phyloP scores from a whole-genome alignment of 2,797 vertebrate species.

The Myoxocephalus aenaeus region DNA sequence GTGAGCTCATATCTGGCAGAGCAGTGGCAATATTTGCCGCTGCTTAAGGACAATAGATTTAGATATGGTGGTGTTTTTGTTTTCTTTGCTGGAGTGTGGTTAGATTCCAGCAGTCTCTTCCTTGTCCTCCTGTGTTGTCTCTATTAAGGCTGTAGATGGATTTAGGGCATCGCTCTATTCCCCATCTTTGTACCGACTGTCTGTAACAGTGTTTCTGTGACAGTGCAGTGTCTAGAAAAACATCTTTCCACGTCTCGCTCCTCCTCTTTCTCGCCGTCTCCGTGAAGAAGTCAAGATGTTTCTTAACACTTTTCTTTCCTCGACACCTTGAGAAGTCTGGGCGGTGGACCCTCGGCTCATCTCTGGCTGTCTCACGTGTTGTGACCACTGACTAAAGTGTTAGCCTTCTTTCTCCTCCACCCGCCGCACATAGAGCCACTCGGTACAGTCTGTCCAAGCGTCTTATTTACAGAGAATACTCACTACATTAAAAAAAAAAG shows the following conservation, averaged over 20 bases:
- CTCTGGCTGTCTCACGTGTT: slow-evolving; percentile 23
- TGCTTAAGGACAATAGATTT: slow-evolving; percentile 72
- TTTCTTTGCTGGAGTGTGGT: slow-evolving; percentile 66
- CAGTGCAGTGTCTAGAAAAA: slow-evolving; percentile 64
- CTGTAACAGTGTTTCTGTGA: slow-evolving; percentile 61
- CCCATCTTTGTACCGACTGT: slow-evolving; percentile 58
- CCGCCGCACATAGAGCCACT: slow-evolving; percentile 69
- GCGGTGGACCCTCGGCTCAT: neutral
- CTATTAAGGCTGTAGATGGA: slow-evolving; percentile 61
- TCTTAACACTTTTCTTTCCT: slow-evolving; percentile 24
- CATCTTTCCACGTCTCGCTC: slow-evolving; percentile 19
- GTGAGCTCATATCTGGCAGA: slow-evolving; percentile 75
- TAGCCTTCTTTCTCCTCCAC: slow-evolving; percentile 43
- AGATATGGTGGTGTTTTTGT: slow-evolving; percentile 61
- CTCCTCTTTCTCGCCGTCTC: slow-evolving; percentile 30
- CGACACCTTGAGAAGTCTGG: slow-evolving; percentile 15
- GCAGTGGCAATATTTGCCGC: slow-evolving; percentile 83
- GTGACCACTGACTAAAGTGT: slow-evolving; percentile 70
- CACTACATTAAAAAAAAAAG: slow-evolving; percentile 65
- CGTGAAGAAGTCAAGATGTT: slow-evolving; percentile 45
- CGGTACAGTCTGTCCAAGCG: slow-evolving; percentile 71
- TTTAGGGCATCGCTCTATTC: slow-evolving; percentile 68
- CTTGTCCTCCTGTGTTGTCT: slow-evolving; percentile 53
- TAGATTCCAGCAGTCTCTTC: slow-evolving; percentile 69
- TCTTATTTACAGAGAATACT: slow-evolving; percentile 77